These are phyloP conservation scores for Acipenser transmontanus DNA, from an alignment of 2,797 vertebrate species.

Conservation along the genomic window DNA sequence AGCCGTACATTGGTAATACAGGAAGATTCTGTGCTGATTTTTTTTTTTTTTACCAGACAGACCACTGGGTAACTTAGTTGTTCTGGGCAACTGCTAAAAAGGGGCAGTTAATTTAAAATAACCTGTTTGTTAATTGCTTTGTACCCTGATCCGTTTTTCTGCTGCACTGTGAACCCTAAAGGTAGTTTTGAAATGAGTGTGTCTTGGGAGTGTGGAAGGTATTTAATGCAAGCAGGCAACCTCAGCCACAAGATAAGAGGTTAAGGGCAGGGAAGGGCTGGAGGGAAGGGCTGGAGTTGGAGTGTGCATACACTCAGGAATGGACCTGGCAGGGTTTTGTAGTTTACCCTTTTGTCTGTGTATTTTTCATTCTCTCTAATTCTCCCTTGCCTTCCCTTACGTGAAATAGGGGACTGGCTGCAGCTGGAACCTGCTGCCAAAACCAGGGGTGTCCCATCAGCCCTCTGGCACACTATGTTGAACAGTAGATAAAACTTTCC, in stretches of 20 bases:
- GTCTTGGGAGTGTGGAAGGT: conserved; percentile 48
- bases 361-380: conserved; percentile 11
- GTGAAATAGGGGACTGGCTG: conserved; percentile 34
- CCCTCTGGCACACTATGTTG: conserved; percentile 56
- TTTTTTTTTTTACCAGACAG: too few species aligned
- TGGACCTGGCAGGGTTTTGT: conserved; percentile 18
- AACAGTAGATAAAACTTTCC: conserved; percentile 55
- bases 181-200: conserved; percentile 45
- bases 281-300: conserved; percentile 32
- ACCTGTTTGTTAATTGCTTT: conserved; percentile 67
- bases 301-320: conserved; percentile 30
- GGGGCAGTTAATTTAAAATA: conserved; percentile 54
- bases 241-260: conserved; percentile 61
- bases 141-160: conserved; percentile 53
- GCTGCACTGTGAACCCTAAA: conserved; percentile 54
- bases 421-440: conserved; percentile 47
- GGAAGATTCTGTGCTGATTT: too few species aligned
- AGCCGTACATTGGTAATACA: too few species aligned
- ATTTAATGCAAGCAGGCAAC: conserved; percentile 67
- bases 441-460: conserved; percentile 58
- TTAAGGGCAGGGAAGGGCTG: conserved; percentile 40
- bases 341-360: conserved; percentile 1
- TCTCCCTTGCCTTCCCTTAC: too few species aligned
- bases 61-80: too few species aligned
- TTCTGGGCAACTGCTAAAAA: too few species aligned